Percentiles rank a stretch among this genome's conserved stretches.
Evolutionary conservation across 1,140 invertebrate genomes (phyloP).

Genomic region (Drosophila bipectinata): DNA sequence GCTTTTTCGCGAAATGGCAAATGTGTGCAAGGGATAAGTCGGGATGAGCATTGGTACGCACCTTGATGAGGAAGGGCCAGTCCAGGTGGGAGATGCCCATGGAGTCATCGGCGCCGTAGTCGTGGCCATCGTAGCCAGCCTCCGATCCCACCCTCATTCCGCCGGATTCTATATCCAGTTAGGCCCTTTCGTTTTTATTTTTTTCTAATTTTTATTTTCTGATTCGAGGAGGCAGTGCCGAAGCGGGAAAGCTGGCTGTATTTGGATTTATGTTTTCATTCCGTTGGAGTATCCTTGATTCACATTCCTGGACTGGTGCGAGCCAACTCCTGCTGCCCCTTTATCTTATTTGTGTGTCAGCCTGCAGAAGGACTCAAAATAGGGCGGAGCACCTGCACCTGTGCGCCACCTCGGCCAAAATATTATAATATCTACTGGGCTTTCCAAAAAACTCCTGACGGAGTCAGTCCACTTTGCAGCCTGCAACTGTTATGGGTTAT

Average conservation of each 20-base stretch:
- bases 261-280: neutral
- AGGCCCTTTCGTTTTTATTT: neutral
- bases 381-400: conserved; percentile 41
- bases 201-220: conserved; percentile 6
- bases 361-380: conserved; percentile 33
- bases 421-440: neutral
- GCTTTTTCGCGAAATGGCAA: neutral
- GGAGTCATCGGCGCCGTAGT: conserved; percentile 59
- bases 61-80: conserved; percentile 82
- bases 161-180: neutral
- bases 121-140: conserved; percentile 63
- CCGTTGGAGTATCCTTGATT: neutral
- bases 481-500: conserved; percentile 2
- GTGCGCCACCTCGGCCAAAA: neutral
- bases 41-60: conserved; percentile 34
- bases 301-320: conserved; percentile 23
- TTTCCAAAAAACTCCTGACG: neutral
- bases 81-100: conserved; percentile 69
- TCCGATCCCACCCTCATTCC: conserved; percentile 53
- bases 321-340: neutral
- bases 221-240: conserved; percentile 2
- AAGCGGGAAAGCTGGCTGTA: conserved; percentile 1
- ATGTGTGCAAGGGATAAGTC: conserved; percentile 1
- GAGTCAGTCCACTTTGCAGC: neutral
- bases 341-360: conserved; percentile 26